phyloP scores from a whole-genome alignment of 2,797 vertebrate species.

The Syngnathus acus region DNA sequence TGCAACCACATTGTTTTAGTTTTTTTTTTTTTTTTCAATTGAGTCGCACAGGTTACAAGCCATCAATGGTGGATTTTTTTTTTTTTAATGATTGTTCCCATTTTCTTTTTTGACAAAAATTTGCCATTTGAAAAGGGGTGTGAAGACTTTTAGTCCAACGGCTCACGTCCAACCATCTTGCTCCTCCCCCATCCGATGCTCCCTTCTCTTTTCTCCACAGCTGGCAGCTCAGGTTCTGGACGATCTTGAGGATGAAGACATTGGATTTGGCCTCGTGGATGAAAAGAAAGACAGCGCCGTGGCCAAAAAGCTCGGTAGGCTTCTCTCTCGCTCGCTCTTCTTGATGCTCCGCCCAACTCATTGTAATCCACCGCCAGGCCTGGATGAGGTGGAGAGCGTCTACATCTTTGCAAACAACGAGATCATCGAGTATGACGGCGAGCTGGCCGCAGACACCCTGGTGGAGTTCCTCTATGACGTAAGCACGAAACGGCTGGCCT shows the following conservation, averaged over 20 bases:
- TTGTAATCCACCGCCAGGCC: conserved; percentile 55
- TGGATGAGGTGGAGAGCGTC: conserved; percentile 84
- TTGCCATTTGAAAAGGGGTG: too few species aligned
- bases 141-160: not conserved
- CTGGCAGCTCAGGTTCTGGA: conserved; percentile 89
- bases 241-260: conserved; percentile 81
- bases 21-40: too few species aligned
- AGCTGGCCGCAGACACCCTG: conserved; percentile 82
- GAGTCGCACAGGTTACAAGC: too few species aligned
- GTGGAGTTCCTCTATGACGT: conserved; percentile 91
- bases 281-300: conserved; percentile 75
- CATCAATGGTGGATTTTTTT: too few species aligned
- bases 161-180: not conserved
- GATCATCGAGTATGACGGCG: conserved; percentile 87
- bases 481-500: conserved; percentile 35
- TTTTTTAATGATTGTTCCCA: too few species aligned
- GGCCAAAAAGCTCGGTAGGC: conserved; percentile 82
- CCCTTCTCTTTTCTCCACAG: conserved; percentile 50
- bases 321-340: not conserved
- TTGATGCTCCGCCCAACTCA: not conserved
- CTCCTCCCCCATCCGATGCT: not conserved
- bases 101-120: too few species aligned
- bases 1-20: too few species aligned
- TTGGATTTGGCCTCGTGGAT: conserved; percentile 87
- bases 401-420: conserved; percentile 86